A percentile compares a stretch with the other conserved stretches of the same genome.
These are phyloP conservation scores for Phalacrocorax brasilianus DNA, from an alignment of 2,113 vertebrate genomes.

Conservation along the genomic window DNA sequence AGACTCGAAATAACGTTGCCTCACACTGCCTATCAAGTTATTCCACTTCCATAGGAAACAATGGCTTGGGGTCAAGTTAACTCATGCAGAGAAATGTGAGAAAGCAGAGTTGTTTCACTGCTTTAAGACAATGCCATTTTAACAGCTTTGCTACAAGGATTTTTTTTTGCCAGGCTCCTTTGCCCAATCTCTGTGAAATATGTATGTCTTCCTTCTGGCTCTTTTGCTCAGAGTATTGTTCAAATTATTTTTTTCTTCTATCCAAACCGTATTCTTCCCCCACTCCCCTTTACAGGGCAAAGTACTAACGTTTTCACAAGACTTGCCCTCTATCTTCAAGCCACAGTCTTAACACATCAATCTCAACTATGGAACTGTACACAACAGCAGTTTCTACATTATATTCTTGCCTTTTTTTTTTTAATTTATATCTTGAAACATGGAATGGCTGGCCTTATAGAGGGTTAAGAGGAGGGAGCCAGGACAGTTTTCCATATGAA, in stretches of 20 bases:
- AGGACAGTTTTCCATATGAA: conserved; percentile 43
- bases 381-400: not conserved
- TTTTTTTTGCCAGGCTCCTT: conserved; percentile 13
- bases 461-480: conserved; percentile 43
- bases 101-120: not conserved
- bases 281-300: not conserved
- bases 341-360: not conserved
- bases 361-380: not conserved
- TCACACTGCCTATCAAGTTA: not conserved
- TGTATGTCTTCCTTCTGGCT: not conserved
- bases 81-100: not conserved
- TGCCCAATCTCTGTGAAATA: conserved; percentile 16
- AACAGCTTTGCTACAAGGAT: conserved; percentile 3
- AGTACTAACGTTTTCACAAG: not conserved
- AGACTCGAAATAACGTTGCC: conserved; percentile 34
- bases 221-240: not conserved
- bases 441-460: not conserved
- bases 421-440: not conserved
- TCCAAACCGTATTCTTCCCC: not conserved
- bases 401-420: not conserved
- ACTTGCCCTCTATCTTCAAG: not conserved
- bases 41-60: conserved; percentile 12
- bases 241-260: not conserved
- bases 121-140: conserved; percentile 22
- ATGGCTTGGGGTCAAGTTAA: conserved; percentile 32